Percentiles rank a stretch among this genome's conserved stretches.
Conservation (phyloP, 2,888 invertebrate genomes). For the Nebria brevicollis region DNA sequence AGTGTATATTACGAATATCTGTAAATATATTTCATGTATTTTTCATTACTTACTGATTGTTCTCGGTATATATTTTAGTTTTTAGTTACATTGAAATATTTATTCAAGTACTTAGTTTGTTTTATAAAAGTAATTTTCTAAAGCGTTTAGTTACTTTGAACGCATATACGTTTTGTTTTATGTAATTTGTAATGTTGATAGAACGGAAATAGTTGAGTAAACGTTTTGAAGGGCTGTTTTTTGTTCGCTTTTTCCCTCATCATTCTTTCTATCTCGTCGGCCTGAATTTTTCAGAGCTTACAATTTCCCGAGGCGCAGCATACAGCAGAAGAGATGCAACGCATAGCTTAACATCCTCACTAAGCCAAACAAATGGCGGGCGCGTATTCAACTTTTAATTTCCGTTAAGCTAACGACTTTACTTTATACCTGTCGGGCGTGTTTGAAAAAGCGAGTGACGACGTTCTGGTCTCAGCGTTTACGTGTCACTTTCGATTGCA, state of each 20-base stretch:
- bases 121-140: not conserved
- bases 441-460: conserved; percentile 20
- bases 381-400: conserved; percentile 57
- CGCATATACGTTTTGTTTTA: not conserved
- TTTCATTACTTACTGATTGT: no score
- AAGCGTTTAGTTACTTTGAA: not conserved
- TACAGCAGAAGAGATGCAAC: not conserved
- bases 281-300: not conserved
- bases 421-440: conserved; percentile 55
- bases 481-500: conserved; percentile 48
- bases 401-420: conserved; percentile 57
- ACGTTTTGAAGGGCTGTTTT: not conserved
- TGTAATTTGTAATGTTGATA: not conserved
- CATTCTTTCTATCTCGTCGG: conserved; percentile 4
- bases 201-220: conserved; percentile 1
- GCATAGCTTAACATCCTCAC: conserved; percentile 44
- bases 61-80: no score
- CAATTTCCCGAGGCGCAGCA: not conserved
- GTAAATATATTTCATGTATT: no score
- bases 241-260: not conserved
- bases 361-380: conserved; percentile 55
- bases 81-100: no score
- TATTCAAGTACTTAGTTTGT: not conserved
- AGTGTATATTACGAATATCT: no score
- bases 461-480: conserved; percentile 3